phyloP scores from a whole-genome alignment of 2,888 invertebrate genomes.

The Lithophane ornitopus region DNA sequence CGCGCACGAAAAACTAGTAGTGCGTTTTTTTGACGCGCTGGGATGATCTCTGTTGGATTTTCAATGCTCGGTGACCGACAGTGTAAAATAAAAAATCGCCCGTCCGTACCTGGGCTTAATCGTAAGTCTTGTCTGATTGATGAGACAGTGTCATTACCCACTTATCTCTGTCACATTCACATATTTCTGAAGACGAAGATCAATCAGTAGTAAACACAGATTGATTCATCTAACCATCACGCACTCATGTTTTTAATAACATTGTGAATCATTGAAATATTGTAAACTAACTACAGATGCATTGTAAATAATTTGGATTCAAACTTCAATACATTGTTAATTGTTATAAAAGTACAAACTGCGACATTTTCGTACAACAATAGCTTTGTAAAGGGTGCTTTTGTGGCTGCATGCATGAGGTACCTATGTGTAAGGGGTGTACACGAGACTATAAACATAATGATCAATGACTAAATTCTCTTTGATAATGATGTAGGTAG shows the following conservation, averaged over 20 bases:
- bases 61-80: too few species aligned
- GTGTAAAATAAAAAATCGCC: too few species aligned
- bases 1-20: background rate
- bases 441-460: background rate
- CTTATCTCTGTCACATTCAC: conserved; percentile 36
- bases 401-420: background rate
- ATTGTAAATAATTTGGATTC: conserved; percentile 14
- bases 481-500: too few species aligned
- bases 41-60: background rate
- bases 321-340: conserved; percentile 20
- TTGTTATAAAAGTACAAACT: conserved; percentile 23
- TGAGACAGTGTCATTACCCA: conserved; percentile 25
- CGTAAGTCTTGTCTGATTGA: conserved; percentile 44
- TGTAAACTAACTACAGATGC: conserved; percentile 19
- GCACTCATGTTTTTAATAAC: conserved; percentile 31
- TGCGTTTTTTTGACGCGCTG: background rate
- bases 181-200: conserved; percentile 26
- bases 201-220: conserved; percentile 8
- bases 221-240: conserved; percentile 37
- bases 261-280: conserved; percentile 40
- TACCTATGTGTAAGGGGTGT: background rate
- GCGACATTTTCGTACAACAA: conserved; percentile 9
- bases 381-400: background rate
- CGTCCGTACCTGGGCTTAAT: too few species aligned
- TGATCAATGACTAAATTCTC: too few species aligned